Evolutionary conservation across 2,797 vertebrate species (phyloP).

Genomic region (Amphiprion clarkii): DNA sequence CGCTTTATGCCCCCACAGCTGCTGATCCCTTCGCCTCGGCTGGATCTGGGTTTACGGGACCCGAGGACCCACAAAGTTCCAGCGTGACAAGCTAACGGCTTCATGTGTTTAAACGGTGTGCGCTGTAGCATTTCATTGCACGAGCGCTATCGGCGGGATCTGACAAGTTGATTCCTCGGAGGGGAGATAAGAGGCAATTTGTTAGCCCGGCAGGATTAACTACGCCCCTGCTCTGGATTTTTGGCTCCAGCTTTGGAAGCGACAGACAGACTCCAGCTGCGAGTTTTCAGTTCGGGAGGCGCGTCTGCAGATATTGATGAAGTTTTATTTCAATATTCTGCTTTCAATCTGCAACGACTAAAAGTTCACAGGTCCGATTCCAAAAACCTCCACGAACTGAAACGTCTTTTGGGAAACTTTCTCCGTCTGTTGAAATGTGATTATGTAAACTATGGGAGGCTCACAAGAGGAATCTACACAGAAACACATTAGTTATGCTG

Average conservation of each 20-base stretch:
- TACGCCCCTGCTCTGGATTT: constrained; percentile 44
- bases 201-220: constrained; percentile 69
- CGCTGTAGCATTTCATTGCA: constrained; percentile 63
- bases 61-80: constrained; percentile 53
- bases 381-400: constrained; percentile 36
- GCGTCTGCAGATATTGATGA: constrained; percentile 22
- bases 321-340: constrained; percentile 17
- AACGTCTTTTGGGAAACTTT: constrained; percentile 46
- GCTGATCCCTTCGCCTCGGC: constrained; percentile 46
- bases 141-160: constrained; percentile 67
- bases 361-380: constrained; percentile 25
- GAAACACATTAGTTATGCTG: constrained; percentile 60
- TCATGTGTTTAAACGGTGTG: constrained; percentile 65
- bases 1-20: constrained; percentile 52
- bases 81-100: constrained; percentile 72
- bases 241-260: constrained; percentile 42
- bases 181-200: constrained; percentile 73
- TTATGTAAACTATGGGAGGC: constrained; percentile 50
- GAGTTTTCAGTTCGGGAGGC: constrained; percentile 38
- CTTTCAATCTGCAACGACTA: background rate
- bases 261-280: constrained; percentile 71
- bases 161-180: constrained; percentile 75
- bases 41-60: constrained; percentile 61
- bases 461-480: constrained; percentile 54
- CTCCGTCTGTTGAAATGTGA: constrained; percentile 60